phyloP scores from a whole-genome alignment of 2,113 vertebrate genomes.

The Hydrolagus affinis region DNA sequence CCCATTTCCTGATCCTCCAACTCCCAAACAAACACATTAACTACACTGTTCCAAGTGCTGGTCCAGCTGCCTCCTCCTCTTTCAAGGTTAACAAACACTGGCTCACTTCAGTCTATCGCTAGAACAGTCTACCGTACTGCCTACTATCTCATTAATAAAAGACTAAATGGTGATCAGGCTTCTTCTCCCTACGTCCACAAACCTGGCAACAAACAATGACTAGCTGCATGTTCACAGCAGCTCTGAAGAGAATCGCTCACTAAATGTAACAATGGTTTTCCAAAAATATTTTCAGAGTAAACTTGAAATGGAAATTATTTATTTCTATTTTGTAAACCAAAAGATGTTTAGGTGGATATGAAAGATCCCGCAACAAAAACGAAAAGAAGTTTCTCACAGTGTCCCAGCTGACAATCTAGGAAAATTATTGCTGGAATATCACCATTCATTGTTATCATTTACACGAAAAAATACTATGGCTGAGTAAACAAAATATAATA shows the following conservation, averaged over 20 bases:
- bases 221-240: not conserved
- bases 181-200: not conserved
- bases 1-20: not conserved
- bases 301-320: no score
- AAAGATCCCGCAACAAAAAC: no score
- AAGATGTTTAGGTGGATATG: no score
- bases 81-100: not conserved
- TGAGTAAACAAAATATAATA: no score
- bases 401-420: no score
- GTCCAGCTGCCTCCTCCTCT: no score
- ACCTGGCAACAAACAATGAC: not conserved
- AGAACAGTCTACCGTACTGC: not conserved
- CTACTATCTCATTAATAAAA: not conserved
- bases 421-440: no score
- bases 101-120: not conserved
- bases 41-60: not conserved
- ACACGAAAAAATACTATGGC: no score
- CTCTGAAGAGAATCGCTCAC: not conserved
- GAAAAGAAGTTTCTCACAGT: no score
- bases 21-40: not conserved
- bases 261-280: not conserved
- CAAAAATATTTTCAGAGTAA: no score
- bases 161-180: not conserved
- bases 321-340: no score
- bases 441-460: no score